A percentile compares a stretch with the other conserved stretches of the same genome.
Conservation (phyloP, 2,888 invertebrate genomes). For the Tetanocera ferruginea region DNA sequence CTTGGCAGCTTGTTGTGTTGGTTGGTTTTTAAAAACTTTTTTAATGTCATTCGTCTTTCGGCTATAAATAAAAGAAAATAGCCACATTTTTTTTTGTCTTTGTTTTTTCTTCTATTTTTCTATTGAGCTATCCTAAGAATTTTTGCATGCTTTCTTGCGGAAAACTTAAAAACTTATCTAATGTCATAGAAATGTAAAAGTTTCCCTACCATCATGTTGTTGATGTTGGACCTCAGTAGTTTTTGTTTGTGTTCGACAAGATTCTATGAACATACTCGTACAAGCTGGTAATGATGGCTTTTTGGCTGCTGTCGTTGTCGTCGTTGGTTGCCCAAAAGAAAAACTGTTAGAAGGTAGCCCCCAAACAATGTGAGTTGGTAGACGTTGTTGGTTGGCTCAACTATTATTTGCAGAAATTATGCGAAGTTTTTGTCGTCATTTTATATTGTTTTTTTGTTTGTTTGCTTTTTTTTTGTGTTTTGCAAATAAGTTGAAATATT, state of each 20-base stretch:
- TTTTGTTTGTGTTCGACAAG: background rate
- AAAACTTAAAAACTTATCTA: slow-evolving; percentile 59
- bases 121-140: slow-evolving; percentile 1
- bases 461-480: background rate
- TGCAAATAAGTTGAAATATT: background rate
- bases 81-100: slow-evolving; percentile 25
- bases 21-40: slow-evolving; percentile 48
- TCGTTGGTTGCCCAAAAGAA: background rate
- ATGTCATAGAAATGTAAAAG: slow-evolving; percentile 61
- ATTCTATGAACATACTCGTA: background rate
- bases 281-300: background rate
- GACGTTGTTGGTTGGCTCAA: background rate
- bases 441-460: background rate
- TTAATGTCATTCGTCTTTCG: slow-evolving; percentile 58
- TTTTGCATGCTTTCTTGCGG: background rate
- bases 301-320: background rate
- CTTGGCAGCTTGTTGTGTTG: background rate
- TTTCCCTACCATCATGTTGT: slow-evolving; percentile 47
- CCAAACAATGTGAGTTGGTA: background rate
- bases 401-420: background rate
- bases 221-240: background rate
- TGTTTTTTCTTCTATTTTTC: slow-evolving; percentile 25
- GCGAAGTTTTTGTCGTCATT: background rate
- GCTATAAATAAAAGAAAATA: slow-evolving; percentile 48
- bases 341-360: background rate